phyloP scores from a whole-genome alignment of 2,888 invertebrate genomes.

The Acleris emargana region DNA sequence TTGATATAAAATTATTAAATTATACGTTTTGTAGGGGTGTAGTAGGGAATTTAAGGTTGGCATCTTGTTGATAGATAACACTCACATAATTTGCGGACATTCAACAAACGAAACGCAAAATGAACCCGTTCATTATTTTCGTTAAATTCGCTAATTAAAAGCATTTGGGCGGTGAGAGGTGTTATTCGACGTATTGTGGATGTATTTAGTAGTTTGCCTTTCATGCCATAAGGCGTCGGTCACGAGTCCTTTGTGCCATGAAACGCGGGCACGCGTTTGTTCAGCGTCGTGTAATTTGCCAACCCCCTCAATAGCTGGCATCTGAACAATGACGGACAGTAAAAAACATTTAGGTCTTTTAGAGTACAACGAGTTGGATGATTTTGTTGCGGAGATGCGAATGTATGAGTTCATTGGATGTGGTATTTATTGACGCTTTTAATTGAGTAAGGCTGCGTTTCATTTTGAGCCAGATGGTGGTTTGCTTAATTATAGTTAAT shows the following conservation, averaged over 20 bases:
- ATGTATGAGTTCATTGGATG: constrained; percentile 32
- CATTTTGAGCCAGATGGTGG: not conserved
- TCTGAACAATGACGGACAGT: constrained; percentile 37
- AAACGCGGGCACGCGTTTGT: constrained; percentile 53
- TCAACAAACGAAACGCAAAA: not conserved
- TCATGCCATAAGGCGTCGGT: constrained; percentile 59
- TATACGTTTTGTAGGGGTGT: too few species aligned
- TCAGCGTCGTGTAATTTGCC: constrained; percentile 41
- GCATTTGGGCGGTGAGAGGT: constrained; percentile 36
- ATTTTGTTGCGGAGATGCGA: constrained; percentile 51
- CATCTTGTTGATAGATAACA: not conserved
- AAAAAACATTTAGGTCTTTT: constrained; percentile 29
- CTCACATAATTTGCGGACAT: constrained; percentile 1
- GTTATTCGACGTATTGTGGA: constrained; percentile 26
- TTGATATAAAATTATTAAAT: too few species aligned
- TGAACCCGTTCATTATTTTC: not conserved
- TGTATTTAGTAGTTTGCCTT: constrained; percentile 38
- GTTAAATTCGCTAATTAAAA: constrained; percentile 37
- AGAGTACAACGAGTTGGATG: constrained; percentile 32
- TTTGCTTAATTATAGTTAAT: too few species aligned
- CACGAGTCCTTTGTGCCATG: constrained; percentile 55
- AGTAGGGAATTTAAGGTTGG: too few species aligned
- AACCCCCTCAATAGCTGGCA: constrained; percentile 35
- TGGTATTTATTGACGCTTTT: constrained; percentile 11
- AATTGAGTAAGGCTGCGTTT: not conserved